These are phyloP conservation scores for Uloborus diversus DNA, from an alignment of 1,140 invertebrate species.

Conservation along the genomic window DNA sequence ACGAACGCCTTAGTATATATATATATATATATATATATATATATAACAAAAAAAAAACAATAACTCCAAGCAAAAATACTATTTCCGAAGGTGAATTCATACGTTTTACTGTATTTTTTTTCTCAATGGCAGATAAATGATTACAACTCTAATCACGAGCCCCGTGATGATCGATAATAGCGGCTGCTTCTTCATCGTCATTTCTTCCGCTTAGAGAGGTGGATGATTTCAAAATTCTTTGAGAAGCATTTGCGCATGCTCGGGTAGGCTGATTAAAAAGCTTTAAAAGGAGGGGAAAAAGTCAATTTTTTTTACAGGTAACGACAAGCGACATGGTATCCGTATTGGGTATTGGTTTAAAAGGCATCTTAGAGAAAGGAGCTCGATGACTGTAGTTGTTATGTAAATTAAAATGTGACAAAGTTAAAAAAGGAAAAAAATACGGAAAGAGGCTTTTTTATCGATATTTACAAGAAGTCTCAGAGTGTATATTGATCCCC, in stretches of 20 bases:
- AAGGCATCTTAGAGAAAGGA: background rate
- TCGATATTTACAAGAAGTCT: conserved; percentile 38
- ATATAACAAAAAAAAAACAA: too few species aligned
- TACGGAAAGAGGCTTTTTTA: conserved; percentile 2
- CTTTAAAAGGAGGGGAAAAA: conserved; percentile 11
- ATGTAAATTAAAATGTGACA: conserved; percentile 46
- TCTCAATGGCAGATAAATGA: background rate
- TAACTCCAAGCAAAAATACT: too few species aligned
- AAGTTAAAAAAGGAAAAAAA: conserved; percentile 4
- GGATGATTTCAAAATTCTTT: conserved; percentile 20
- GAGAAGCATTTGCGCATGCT: conserved; percentile 15
- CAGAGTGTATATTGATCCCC: conserved; percentile 19
- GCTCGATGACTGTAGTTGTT: conserved; percentile 10
- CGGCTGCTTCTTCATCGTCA: conserved; percentile 13
- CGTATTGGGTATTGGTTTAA: conserved; percentile 28
- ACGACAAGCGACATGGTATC: conserved; percentile 17
- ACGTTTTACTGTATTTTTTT: too few species aligned
- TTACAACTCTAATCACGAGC: background rate
- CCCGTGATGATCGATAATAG: conserved; percentile 10
- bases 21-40: too few species aligned
- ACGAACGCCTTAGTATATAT: too few species aligned
- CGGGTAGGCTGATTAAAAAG: conserved; percentile 38
- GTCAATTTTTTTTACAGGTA: conserved; percentile 18
- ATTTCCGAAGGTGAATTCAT: too few species aligned
- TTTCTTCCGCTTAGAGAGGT: conserved; percentile 23